Percentiles rank a stretch among this genome's conserved stretches.
Evolutionary conservation across 2,113 vertebrate species (phyloP).

Genomic region (Scolopax mira): DNA sequence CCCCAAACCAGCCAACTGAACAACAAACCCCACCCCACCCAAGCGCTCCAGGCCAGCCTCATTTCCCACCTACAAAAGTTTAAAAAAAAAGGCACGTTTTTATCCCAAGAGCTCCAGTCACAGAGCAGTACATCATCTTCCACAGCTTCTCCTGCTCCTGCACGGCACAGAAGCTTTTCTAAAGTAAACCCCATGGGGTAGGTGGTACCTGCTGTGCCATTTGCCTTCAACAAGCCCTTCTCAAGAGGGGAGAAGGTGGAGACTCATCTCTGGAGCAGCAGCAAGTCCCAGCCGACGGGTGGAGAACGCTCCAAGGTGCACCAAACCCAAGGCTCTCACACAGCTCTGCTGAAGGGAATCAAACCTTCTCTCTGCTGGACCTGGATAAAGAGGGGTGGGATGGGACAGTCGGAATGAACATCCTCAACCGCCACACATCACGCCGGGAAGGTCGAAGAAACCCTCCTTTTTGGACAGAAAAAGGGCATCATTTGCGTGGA

Average conservation of each 20-base stretch:
- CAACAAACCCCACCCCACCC: not conserved
- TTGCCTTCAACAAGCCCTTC: not conserved
- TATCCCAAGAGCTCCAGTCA: too few relatives aligned
- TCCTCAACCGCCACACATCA: rapidly evolving
- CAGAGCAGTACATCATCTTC: rapidly evolving
- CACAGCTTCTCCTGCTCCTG: not conserved
- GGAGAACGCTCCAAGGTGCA: not conserved
- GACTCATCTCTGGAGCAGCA: not conserved
- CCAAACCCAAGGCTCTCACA: not conserved
- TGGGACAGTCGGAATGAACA: not conserved
- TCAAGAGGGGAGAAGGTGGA: not conserved
- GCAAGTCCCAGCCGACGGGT: not conserved
- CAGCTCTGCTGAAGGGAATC: rapidly evolving
- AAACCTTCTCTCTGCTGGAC: not conserved
- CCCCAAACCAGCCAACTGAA: rapidly evolving
- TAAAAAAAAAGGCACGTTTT: not conserved
- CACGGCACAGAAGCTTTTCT: rapidly evolving
- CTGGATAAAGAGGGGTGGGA: not conserved
- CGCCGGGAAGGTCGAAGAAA: not conserved
- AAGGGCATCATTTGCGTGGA: not conserved
- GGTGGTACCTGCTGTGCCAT: not conserved
- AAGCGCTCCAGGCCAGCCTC: not conserved
- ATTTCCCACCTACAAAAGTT: not conserved
- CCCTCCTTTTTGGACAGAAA: not conserved
- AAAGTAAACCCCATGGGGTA: too few relatives aligned